Evolutionary conservation across 2,797 vertebrate species (phyloP), one percentile per base, ranked within the genome.

Genomic region (Melanogrammus aeglefinus): DNA sequence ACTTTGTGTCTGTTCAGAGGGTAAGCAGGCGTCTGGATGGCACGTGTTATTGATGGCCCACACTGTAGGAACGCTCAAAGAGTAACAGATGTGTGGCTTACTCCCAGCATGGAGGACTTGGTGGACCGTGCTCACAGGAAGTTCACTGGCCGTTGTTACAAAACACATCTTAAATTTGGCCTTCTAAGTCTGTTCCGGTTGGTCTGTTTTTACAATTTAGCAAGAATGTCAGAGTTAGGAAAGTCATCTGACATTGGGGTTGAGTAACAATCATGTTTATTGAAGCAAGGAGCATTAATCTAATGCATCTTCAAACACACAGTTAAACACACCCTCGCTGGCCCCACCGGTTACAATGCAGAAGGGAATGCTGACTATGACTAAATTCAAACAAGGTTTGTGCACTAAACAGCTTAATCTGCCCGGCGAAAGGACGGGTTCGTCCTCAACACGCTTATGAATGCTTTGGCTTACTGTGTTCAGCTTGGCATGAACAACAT

Each of bases 201-300:
- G 4, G 16, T 57, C 16, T 21, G 6, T 24, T 63, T 63, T 63
- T 63, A 63, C 21, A 63, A 63, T 1, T 6, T n/a, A 8, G 57
- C 7, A 63, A 63, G 57, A 63, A 51, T 13, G 10, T 29, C n/a
- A 14, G 5, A 6, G 24, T 12, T 5, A 24, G 7, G 7, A 10
- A 74, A 74, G 27, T 7, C 13, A 38, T 74, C 12, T 38, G 24
- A 69, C 75, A 39, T 38, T 57, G 21, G 2, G 29, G 33, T 80
- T 77, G 70, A 80, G 78, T 78, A 35, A 74, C 72, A 86, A 1
- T 74, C 75, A 63, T 24, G 57, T 93, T 92, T 91, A 91, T 91
- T 92, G 79, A 71, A 85, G 88, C 85, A 72, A 80, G 80, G 81
- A 89, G 91, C 91, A 92, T 93, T 92, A 92, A 92, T 92, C 92